Base-by-base conservation (phyloP, 1,140 invertebrate species). In the Aradophagus sp. region DNA sequence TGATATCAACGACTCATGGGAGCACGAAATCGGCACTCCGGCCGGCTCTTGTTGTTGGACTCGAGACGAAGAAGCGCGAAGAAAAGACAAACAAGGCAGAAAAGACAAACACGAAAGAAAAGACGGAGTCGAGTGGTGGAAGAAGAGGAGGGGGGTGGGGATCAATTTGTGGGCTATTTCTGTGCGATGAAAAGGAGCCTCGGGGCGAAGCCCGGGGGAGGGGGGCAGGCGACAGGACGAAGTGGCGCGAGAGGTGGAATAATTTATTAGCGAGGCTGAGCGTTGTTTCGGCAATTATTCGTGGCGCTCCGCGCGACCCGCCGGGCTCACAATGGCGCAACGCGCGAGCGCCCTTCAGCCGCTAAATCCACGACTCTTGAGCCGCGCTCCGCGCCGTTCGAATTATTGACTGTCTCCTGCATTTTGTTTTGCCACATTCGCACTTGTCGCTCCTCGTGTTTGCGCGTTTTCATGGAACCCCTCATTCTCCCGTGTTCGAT, bases 241-340 rank as follows among this genome's bases (percentile, higher is more conserved):
- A n/a, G n/a, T n/a, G n/a, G n/a, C n/a, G 15, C 32, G 5, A 26
- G 66, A 56, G 66, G 29, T 38, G 52, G 23, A 50, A 56, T 62
- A 62, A 69, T 69, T 62, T 62, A 62, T 69, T 58, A 62, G 50
- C 65, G 12, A 29, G 17, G 35, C 41, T 27, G 20, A 4, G 41
- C 48, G 56, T 55, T 61, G 55, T 56, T 69, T 45, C 42, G 42
- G 58, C 56, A 58, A 69, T 69, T 69, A 69, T 69, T 69, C 38
- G 27, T 27, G 35, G 47, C 55, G 10, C 19, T 38, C 27, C 41
- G 14, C 19, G 26, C 52, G 32, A n/a, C n/a, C n/a, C n/a, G n/a
- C 11, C 14, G 16, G n/a, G 17, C 11, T 5, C 31, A 62, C 56
- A 69, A 62, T 42, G 34, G 45, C 39, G 29, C 50, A 29, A 50